phyloP scores from a whole-genome alignment of 2,113 vertebrate species.

The Leptobrachium leishanense region DNA sequence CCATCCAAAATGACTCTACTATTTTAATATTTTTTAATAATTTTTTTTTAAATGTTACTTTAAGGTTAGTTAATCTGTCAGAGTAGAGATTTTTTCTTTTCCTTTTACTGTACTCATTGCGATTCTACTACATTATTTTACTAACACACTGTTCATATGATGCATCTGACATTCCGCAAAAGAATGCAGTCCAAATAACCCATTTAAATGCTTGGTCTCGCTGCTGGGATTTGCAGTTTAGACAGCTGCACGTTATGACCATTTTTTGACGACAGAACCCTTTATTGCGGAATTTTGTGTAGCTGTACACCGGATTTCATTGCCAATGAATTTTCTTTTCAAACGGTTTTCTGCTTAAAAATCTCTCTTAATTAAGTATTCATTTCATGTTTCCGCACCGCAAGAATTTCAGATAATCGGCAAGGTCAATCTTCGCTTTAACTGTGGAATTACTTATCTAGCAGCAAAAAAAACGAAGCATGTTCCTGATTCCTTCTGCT shows the following conservation, averaged over 20 bases:
- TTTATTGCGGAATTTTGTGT: slow-evolving; percentile 36
- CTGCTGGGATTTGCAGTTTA: slow-evolving; percentile 33
- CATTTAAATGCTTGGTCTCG: slow-evolving; percentile 34
- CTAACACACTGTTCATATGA: not conserved
- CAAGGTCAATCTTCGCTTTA: slow-evolving; percentile 41
- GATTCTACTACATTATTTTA: not conserved
- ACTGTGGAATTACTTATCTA: slow-evolving; percentile 31
- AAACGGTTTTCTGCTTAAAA: slow-evolving; percentile 1
- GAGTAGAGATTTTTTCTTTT: too few relatives aligned
- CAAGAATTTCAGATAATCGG: slow-evolving; percentile 28
- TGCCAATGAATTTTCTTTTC: slow-evolving; percentile 33
- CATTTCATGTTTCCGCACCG: slow-evolving; percentile 22
- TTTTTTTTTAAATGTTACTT: too few relatives aligned
- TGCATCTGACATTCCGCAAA: not conserved
- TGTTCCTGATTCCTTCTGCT: slow-evolving; percentile 22
- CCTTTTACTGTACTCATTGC: too few relatives aligned
- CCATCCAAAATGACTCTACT: too few relatives aligned
- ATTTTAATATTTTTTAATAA: too few relatives aligned
- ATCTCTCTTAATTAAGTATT: slow-evolving; percentile 35
- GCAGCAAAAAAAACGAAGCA: not conserved
- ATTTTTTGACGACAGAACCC: slow-evolving; percentile 20
- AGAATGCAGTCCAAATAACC: not conserved
- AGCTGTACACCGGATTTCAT: slow-evolving; percentile 31
- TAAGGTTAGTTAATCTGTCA: too few relatives aligned
- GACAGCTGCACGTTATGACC: slow-evolving; percentile 40